These are phyloP conservation scores for Drosophila asahinai DNA, from an alignment of 1,140 invertebrate species.

Conservation along the genomic window DNA sequence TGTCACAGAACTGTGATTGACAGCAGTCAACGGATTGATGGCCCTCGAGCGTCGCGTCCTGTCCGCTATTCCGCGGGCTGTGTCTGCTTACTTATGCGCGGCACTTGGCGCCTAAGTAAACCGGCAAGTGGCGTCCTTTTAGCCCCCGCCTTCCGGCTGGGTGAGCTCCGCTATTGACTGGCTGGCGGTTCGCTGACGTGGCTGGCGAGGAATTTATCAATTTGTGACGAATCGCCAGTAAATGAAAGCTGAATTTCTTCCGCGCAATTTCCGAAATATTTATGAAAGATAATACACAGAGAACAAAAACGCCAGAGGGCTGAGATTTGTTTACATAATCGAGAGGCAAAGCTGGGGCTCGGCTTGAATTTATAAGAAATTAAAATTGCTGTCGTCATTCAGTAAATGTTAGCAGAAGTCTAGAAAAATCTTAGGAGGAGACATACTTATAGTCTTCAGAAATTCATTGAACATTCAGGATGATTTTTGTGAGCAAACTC, in stretches of 20 bases:
- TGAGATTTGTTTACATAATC: conserved; percentile 8
- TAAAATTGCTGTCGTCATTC: conserved; percentile 4
- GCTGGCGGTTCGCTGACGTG: conserved; percentile 46
- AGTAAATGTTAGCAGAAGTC: neutral
- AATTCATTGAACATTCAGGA: conserved; percentile 4
- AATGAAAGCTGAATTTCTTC: conserved; percentile 36
- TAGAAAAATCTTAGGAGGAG: neutral
- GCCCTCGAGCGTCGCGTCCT: conserved; percentile 28
- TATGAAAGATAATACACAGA: conserved; percentile 9
- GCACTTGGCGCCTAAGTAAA: conserved; percentile 63
- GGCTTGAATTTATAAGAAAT: conserved; percentile 9
- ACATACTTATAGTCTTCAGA: neutral
- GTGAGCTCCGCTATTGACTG: conserved; percentile 28
- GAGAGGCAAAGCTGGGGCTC: neutral
- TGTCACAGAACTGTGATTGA: conserved; percentile 65
- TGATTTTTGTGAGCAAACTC: conserved; percentile 2
- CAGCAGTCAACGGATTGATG: conserved; percentile 66
- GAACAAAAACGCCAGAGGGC: conserved; percentile 12
- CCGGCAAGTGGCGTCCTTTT: conserved; percentile 35
- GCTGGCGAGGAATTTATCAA: conserved; percentile 49
- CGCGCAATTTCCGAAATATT: conserved; percentile 37
- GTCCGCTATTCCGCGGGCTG: neutral
- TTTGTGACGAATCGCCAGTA: conserved; percentile 35
- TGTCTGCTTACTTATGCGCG: conserved; percentile 55
- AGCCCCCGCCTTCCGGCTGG: neutral